These are phyloP conservation scores for Bubo scandiacus DNA, from an alignment of 2,113 vertebrate genomes.

Conservation along the genomic window DNA sequence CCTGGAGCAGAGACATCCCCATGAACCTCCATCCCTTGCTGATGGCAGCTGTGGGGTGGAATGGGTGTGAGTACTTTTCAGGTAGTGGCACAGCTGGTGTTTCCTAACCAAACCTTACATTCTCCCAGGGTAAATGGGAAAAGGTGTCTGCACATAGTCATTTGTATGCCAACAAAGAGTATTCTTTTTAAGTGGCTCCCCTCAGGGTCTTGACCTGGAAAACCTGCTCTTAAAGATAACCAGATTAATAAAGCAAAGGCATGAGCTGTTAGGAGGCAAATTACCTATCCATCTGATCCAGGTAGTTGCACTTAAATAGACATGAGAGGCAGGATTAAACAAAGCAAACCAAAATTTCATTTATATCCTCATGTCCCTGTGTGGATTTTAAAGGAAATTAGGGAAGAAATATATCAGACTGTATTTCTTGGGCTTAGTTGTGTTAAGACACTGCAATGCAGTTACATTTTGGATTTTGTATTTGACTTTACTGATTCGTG, in stretches of 20 bases:
- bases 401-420: background rate
- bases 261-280: background rate
- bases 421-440: background rate
- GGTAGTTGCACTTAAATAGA: conserved; percentile 15
- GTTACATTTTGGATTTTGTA: background rate
- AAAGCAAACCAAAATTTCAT: background rate
- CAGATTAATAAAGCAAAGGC: conserved; percentile 10
- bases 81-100: background rate
- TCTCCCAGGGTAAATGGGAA: background rate
- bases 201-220: background rate
- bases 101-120: background rate
- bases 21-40: background rate
- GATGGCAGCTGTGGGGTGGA: background rate
- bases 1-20: background rate
- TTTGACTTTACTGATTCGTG: background rate
- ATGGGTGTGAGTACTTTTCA: background rate
- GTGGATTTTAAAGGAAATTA: conserved; percentile 4
- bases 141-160: background rate
- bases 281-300: conserved; percentile 1
- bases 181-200: background rate
- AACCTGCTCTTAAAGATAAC: conserved; percentile 13
- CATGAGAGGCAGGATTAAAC: background rate
- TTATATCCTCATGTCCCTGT: background rate
- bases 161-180: background rate
- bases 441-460: background rate